Conservation (phyloP, 2,113 vertebrate genomes). For the Macrotus californicus region DNA sequence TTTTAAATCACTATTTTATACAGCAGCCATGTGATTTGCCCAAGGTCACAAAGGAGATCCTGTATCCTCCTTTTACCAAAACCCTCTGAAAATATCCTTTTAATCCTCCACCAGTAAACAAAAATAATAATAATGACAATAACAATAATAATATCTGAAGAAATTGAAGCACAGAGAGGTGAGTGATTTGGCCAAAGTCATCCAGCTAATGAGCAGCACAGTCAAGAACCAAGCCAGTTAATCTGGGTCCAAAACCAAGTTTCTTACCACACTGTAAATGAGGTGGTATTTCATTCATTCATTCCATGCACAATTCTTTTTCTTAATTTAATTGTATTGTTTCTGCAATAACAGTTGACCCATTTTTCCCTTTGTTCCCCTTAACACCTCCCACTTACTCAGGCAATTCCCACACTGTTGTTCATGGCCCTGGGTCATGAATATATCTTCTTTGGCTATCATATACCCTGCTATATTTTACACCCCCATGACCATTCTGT, state of each 20-base stretch:
- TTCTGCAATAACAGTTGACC: too few species aligned
- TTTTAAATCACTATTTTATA: background rate
- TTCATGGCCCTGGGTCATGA: too few species aligned
- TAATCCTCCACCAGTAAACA: background rate
- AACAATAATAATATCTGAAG: background rate
- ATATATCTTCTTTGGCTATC: too few species aligned
- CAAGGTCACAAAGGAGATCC: background rate
- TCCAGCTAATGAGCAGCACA: background rate
- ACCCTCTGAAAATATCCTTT: background rate
- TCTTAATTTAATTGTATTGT: too few species aligned
- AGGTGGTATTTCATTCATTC: background rate
- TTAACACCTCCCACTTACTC: too few species aligned
- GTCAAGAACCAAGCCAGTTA: background rate
- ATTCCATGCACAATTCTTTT: background rate
- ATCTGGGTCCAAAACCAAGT: background rate
- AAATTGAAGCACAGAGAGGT: background rate
- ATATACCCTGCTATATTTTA: too few species aligned
- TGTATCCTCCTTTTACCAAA: background rate
- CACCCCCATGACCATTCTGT: too few species aligned
- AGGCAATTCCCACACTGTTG: too few species aligned
- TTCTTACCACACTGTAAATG: background rate
- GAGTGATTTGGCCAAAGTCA: background rate
- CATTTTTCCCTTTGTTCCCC: too few species aligned
- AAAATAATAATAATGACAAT: background rate
- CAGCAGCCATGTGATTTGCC: background rate